Percentiles rank a stretch among this genome's conserved stretches.
Conservation (phyloP, 2,888 invertebrate species). For the Incurvaria masculella region DNA sequence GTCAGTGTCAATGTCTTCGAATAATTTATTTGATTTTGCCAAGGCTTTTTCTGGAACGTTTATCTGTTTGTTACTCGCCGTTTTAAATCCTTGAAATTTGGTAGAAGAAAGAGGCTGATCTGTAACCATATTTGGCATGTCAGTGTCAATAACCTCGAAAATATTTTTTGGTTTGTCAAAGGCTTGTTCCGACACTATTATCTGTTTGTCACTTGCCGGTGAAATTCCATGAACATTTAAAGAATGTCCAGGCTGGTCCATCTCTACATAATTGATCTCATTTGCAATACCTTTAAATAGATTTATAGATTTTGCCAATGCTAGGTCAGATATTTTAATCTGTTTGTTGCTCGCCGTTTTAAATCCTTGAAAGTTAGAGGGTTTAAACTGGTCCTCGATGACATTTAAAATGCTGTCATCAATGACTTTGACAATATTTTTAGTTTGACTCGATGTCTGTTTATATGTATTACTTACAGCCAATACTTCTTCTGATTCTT, state of each 20-base stretch:
- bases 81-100: conserved; percentile 18
- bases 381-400: neutral
- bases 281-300: conserved; percentile 24
- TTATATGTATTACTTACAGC: too few species aligned
- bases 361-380: conserved; percentile 23
- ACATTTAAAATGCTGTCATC: too few species aligned
- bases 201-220: conserved; percentile 32
- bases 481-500: too few species aligned
- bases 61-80: conserved; percentile 17
- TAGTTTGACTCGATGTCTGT: too few species aligned
- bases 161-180: conserved; percentile 21
- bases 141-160: conserved; percentile 16
- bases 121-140: too few species aligned
- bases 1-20: conserved; percentile 4
- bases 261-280: conserved; percentile 4
- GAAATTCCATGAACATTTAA: conserved; percentile 24
- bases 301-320: conserved; percentile 20
- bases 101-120: too few species aligned
- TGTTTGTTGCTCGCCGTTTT: conserved; percentile 19
- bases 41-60: conserved; percentile 6
- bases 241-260: neutral
- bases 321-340: conserved; percentile 8
- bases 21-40: conserved; percentile 3
- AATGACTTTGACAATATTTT: too few species aligned
- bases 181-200: conserved; percentile 25